Evolutionary conservation across 2,888 invertebrate species (phyloP).

Genomic region (Conistra vaccinii): DNA sequence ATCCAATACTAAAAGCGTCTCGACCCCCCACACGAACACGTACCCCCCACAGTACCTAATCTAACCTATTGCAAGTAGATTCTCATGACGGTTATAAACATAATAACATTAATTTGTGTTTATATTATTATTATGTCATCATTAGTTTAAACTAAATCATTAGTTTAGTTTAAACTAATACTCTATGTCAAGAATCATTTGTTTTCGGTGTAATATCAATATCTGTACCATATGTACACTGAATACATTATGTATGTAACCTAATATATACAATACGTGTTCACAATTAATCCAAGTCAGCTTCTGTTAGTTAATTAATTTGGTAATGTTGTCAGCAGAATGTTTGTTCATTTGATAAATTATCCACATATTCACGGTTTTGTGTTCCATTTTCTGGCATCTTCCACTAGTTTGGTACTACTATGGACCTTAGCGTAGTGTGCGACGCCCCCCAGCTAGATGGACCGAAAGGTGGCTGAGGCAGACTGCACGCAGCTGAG

Average conservation of each 20-base stretch:
- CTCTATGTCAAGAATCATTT: slow-evolving; percentile 8
- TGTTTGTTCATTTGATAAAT: slow-evolving; percentile 46
- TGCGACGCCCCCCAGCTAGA: neutral
- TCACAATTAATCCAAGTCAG: slow-evolving; percentile 47
- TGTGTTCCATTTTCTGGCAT: neutral
- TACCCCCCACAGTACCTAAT: too few species aligned
- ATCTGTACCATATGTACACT: slow-evolving; percentile 2
- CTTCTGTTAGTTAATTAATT: slow-evolving; percentile 53
- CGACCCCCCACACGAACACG: too few species aligned
- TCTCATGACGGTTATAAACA: neutral
- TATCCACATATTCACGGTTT: slow-evolving; percentile 9
- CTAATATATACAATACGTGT: slow-evolving; percentile 19
- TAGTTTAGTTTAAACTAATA: slow-evolving; percentile 8
- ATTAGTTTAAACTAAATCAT: neutral
- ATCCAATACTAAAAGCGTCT: too few species aligned
- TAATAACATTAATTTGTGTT: neutral
- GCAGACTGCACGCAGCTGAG: too few species aligned
- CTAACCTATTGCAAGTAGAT: neutral
- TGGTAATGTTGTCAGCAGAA: slow-evolving; percentile 29
- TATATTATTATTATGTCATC: too few species aligned
- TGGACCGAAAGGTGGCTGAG: neutral
- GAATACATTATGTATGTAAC: slow-evolving; percentile 26
- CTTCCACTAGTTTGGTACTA: neutral
- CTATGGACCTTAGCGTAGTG: neutral
- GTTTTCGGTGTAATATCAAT: slow-evolving; percentile 5